phyloP scores from a whole-genome alignment of 2,888 invertebrate genomes.

The Toxonevra muliebris region DNA sequence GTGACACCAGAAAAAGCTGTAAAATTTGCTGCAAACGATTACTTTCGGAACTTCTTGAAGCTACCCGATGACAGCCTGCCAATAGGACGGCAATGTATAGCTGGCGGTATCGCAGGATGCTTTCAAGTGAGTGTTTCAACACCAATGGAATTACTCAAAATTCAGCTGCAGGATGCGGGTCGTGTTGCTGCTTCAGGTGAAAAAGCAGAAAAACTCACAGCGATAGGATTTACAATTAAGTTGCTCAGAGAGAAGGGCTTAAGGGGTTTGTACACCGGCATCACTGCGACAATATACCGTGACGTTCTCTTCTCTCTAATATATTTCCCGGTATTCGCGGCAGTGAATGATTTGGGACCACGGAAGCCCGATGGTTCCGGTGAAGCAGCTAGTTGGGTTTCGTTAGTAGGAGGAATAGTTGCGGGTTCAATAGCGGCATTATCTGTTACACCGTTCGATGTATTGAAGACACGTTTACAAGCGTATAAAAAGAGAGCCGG shows the following conservation, averaged over 20 bases:
- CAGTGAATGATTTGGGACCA: conserved; percentile 86
- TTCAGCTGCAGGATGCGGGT: conserved; percentile 97
- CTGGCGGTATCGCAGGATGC: conserved; percentile 92
- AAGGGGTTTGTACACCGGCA: conserved; percentile 91
- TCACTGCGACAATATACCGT: conserved; percentile 87
- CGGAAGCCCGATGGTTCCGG: conserved; percentile 72
- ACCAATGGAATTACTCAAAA: conserved; percentile 98
- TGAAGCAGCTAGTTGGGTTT: conserved; percentile 87
- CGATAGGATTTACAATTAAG: conserved; percentile 78
- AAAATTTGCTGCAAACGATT: conserved; percentile 97
- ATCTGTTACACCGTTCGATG: conserved; percentile 94
- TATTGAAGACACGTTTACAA: conserved; percentile 96
- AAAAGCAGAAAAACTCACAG: conserved; percentile 76
- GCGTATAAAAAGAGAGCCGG: conserved; percentile 84
- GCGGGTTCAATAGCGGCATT: conserved; percentile 90
- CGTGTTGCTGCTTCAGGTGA: conserved; percentile 77
- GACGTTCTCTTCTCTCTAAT: conserved; percentile 96
- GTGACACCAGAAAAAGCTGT: conserved; percentile 99
- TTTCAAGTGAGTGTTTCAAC: conserved; percentile 97
- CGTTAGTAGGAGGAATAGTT: conserved; percentile 89
- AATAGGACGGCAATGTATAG: conserved; percentile 85
- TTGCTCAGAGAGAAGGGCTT: conserved; percentile 86
- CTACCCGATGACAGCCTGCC: conserved; percentile 77
- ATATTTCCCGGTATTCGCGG: conserved; percentile 97
- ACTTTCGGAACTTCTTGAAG: conserved; percentile 87